Conservation (phyloP, 2,888 invertebrate genomes). For the Hylaea fasciaria region DNA sequence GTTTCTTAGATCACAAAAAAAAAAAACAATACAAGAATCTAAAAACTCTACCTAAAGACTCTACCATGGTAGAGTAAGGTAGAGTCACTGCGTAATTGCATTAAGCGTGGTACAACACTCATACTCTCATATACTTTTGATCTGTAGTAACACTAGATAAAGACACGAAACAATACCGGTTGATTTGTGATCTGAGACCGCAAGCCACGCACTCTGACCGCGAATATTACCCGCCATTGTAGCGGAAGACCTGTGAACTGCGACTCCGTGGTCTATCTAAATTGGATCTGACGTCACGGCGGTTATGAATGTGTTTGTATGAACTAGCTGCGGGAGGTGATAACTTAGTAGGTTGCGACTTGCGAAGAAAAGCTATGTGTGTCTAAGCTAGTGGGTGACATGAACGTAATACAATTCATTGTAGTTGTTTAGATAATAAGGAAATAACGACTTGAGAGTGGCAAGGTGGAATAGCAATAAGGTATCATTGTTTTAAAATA, state of each 20-base stretch:
- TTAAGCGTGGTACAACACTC: background rate
- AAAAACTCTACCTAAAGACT: too few relatives aligned
- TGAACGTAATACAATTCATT: too few relatives aligned
- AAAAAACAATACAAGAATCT: too few relatives aligned
- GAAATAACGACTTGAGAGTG: too few relatives aligned
- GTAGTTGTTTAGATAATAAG: too few relatives aligned
- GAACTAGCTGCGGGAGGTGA: background rate
- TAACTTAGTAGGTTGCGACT: background rate
- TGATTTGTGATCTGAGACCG: slow-evolving; percentile 50
- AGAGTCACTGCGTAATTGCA: background rate
- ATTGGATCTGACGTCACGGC: slow-evolving; percentile 40
- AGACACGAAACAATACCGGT: slow-evolving; percentile 42
- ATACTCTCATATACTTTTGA: background rate
- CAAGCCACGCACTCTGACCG: slow-evolving; percentile 42
- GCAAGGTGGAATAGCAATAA: too few relatives aligned
- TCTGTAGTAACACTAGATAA: background rate
- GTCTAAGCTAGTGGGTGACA: background rate
- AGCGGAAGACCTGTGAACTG: slow-evolving; percentile 28
- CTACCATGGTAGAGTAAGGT: too few relatives aligned
- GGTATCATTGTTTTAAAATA: too few relatives aligned
- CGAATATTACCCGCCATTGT: slow-evolving; percentile 49
- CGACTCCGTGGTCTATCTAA: slow-evolving; percentile 40
- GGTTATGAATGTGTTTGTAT: slow-evolving; percentile 24
- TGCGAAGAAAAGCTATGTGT: background rate
- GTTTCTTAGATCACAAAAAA: too few relatives aligned